Evolutionary conservation across 2,888 invertebrate species (phyloP).

Genomic region (Chrysolina oricalcia): DNA sequence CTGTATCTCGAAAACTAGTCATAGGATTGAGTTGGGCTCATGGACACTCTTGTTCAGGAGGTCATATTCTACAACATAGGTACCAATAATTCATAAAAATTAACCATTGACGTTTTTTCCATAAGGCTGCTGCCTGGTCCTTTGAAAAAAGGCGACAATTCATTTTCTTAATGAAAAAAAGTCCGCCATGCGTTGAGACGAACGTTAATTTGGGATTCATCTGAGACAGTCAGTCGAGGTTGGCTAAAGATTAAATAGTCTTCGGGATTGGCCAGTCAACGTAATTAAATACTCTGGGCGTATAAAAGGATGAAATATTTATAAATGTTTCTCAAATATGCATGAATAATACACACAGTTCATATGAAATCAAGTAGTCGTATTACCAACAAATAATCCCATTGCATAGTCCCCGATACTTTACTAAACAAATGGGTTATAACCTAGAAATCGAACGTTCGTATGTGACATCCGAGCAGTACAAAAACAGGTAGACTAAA

Average conservation of each 20-base stretch:
- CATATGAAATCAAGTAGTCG: not conserved
- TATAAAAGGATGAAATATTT: slow-evolving; percentile 33
- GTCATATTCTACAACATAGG: no score
- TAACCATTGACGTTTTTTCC: no score
- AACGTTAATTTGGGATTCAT: slow-evolving; percentile 61
- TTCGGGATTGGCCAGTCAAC: slow-evolving; percentile 59
- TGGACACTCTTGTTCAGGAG: no score
- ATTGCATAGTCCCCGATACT: not conserved
- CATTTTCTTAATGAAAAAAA: slow-evolving; percentile 18
- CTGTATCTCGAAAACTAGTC: no score
- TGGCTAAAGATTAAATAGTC: slow-evolving; percentile 55
- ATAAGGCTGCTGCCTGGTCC: no score
- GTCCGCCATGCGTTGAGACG: slow-evolving; percentile 48
- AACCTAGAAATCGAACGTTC: not conserved
- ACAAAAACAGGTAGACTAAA: slow-evolving; percentile 62
- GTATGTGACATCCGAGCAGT: not conserved
- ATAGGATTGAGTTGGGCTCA: no score
- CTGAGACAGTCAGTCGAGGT: slow-evolving; percentile 56
- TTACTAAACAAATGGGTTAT: not conserved
- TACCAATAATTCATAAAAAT: no score
- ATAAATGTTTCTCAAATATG: no score
- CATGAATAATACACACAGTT: not conserved
- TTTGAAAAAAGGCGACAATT: no score
- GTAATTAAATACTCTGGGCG: slow-evolving; percentile 59
- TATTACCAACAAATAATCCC: not conserved